Evolutionary conservation across 2,797 vertebrate genomes (phyloP).

Genomic region (Eupleurogrammus muticus): DNA sequence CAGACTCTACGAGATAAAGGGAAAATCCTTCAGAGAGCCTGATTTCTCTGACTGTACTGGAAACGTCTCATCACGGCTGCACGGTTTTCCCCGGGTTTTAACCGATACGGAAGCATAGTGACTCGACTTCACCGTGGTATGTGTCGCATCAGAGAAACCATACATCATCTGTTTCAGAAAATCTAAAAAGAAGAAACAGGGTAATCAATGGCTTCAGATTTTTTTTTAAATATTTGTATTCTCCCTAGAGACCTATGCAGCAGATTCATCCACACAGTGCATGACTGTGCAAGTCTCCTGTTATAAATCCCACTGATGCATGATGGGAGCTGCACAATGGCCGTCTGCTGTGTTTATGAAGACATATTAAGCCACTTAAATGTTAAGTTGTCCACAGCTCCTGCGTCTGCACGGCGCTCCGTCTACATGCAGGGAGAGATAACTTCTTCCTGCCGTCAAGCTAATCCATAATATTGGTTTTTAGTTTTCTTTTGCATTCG

Average conservation of each 20-base stretch:
- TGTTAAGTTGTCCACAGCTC: slow-evolving; percentile 7
- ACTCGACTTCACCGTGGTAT: background rate
- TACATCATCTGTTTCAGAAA: background rate
- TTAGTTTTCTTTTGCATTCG: background rate
- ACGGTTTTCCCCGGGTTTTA: background rate
- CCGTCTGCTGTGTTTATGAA: slow-evolving; percentile 40
- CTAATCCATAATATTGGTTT: slow-evolving; percentile 30
- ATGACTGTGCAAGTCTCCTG: slow-evolving; percentile 28
- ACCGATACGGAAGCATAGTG: background rate
- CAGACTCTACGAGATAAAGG: slow-evolving; percentile 22
- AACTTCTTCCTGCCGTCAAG: background rate
- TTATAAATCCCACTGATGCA: slow-evolving; percentile 54
- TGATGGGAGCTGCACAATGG: slow-evolving; percentile 37
- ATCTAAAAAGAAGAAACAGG: background rate
- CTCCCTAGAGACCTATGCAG: background rate
- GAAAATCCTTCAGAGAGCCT: slow-evolving; percentile 13
- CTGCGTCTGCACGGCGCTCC: slow-evolving; percentile 3
- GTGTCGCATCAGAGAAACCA: background rate
- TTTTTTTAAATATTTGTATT: background rate
- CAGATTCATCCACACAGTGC: slow-evolving; percentile 13
- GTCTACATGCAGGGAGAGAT: slow-evolving; percentile 1
- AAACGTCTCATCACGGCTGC: slow-evolving; percentile 9
- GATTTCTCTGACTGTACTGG: background rate
- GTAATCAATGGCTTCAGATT: background rate
- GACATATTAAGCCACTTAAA: slow-evolving; percentile 45